Evolutionary conservation across 2,888 invertebrate genomes (phyloP).

Genomic region (Drosophila fulvimacula): DNA sequence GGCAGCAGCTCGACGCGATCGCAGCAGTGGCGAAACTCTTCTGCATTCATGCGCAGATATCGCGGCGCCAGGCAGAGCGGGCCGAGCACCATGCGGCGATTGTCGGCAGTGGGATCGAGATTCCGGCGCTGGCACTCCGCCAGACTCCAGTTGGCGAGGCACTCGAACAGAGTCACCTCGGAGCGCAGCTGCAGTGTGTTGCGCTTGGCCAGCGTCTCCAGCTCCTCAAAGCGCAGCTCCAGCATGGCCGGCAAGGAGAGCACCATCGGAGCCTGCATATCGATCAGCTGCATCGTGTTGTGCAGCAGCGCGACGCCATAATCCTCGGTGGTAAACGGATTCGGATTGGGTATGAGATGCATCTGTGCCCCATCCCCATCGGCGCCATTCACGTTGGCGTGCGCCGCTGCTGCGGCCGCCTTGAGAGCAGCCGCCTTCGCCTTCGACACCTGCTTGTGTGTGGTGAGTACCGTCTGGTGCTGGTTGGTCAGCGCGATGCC

Average conservation of each 20-base stretch:
- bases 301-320: conserved; percentile 83
- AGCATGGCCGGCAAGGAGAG: conserved; percentile 81
- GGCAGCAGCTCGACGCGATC: conserved; percentile 84
- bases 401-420: conserved; percentile 43
- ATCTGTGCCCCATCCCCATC: conserved; percentile 49
- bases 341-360: conserved; percentile 76
- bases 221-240: conserved; percentile 83
- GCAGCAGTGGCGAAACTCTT: conserved; percentile 83
- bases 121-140: conserved; percentile 84
- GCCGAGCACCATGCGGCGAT: conserved; percentile 83
- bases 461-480: conserved; percentile 79
- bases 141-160: conserved; percentile 84
- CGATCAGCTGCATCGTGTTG: conserved; percentile 84
- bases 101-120: conserved; percentile 82
- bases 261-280: conserved; percentile 85
- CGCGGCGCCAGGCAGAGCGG: conserved; percentile 83
- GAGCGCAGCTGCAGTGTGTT: conserved; percentile 83
- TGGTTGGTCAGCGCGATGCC: conserved; percentile 82
- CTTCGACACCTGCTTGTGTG: conserved; percentile 32
- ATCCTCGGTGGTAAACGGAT: conserved; percentile 84
- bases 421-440: conserved; percentile 67
- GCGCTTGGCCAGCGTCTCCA: conserved; percentile 84
- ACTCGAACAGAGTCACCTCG: conserved; percentile 83
- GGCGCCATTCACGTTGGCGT: conserved; percentile 51
- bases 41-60: conserved; percentile 80